phyloP scores from a whole-genome alignment of 2,113 vertebrate genomes.

The Oostethus manadensis region DNA sequence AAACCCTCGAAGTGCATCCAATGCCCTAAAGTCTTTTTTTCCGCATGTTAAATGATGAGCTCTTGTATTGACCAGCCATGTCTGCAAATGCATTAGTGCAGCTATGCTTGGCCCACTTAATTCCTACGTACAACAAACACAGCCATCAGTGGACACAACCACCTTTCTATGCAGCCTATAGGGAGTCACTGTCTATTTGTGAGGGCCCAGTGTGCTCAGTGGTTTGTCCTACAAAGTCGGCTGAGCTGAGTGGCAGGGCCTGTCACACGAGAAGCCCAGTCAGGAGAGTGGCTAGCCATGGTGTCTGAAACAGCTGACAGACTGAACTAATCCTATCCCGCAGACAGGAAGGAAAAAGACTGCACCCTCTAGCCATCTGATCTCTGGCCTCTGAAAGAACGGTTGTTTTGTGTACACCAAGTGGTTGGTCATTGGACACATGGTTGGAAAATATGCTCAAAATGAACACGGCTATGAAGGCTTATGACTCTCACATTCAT shows the following conservation, averaged over 20 bases:
- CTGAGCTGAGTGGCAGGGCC: constrained; percentile 3
- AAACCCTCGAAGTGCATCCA: constrained; percentile 20
- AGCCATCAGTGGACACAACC: constrained; percentile 40
- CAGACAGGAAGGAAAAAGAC: constrained; percentile 48
- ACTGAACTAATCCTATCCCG: constrained; percentile 36
- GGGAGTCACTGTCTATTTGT: constrained; percentile 26
- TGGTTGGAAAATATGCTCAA: not conserved
- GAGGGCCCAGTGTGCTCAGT: constrained; percentile 24
- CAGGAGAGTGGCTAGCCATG: constrained; percentile 22
- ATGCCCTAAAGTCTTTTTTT: constrained; percentile 36
- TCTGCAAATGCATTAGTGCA: constrained; percentile 51
- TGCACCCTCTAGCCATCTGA: constrained; percentile 23
- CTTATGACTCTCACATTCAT: not conserved
- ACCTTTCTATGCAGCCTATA: constrained; percentile 29
- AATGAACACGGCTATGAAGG: not conserved
- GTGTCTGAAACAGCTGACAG: constrained; percentile 41
- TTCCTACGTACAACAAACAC: constrained; percentile 51
- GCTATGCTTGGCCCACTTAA: constrained; percentile 43
- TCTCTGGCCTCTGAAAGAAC: constrained; percentile 21
- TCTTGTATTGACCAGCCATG: constrained; percentile 36
- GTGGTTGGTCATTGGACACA: constrained; percentile 10
- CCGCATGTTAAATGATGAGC: constrained; percentile 25
- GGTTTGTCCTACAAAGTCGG: constrained; percentile 10
- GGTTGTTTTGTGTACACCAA: constrained; percentile 12
- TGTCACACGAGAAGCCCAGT: constrained; percentile 13